Evolutionary conservation across 2,888 invertebrate species (phyloP), one percentile per base, ranked within the genome.

Genomic region (Nephrocerus scutellatus): DNA sequence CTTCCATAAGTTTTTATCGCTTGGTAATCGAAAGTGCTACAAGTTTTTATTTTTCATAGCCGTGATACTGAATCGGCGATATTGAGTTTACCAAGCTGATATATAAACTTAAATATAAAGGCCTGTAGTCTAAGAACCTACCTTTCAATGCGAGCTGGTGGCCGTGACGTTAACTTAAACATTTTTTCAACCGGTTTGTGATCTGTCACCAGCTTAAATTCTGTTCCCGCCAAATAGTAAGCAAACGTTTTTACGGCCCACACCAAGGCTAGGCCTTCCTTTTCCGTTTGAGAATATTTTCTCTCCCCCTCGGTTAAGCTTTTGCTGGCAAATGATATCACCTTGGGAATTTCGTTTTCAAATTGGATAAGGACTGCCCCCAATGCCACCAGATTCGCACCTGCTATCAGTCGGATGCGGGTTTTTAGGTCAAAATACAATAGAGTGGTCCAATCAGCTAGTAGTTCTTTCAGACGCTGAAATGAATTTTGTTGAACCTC

Each of bases 221-320:
- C n/a, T n/a, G n/a, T 8, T 9, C 23, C 23, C 23, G 23, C 23
- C n/a, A 22, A 22, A n/a, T n/a, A n/a, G n/a, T n/a, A n/a, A n/a
- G n/a, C n/a, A n/a, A n/a, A n/a, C n/a, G n/a, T n/a, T n/a, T 22
- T n/a, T 8, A n/a, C n/a, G n/a, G n/a, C n/a, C n/a, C n/a, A n/a
- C n/a, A 22, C 23, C n/a, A 22, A 22, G 8, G 23, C 23, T 9
- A 22, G 23, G n/a, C 23, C n/a, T 22, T 22, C 23, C 23, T 22
- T 22, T n/a, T 22, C 23, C n/a, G 23, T 22, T 22, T 22, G 23
- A 22, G 23, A 22, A 22, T 22, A 22, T 22, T 49, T 44, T 23
- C 44, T 50, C 35, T 70, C 59, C 5, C 53, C 52, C 6, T 48
- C 59, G 29, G 52, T 53, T 34, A 59, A 53, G 39, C 48, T 62